phyloP scores from a whole-genome alignment of 2,888 invertebrate species.

The Drosophila meridiana region DNA sequence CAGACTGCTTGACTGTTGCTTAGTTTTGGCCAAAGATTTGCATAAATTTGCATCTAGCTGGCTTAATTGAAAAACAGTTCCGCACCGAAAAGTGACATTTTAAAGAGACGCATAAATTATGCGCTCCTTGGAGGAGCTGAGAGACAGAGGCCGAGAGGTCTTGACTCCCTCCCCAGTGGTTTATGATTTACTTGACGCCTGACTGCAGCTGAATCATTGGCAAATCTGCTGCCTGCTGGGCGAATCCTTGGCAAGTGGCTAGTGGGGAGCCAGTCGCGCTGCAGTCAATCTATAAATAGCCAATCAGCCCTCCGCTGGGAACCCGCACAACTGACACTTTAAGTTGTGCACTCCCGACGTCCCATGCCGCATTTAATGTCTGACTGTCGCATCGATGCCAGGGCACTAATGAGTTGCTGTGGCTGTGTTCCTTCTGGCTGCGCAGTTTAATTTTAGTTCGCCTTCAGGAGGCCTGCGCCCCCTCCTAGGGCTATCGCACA shows the following conservation, averaged over 20 bases:
- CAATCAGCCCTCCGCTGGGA: conserved; percentile 38
- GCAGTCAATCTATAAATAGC: conserved; percentile 45
- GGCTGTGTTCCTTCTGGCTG: background rate
- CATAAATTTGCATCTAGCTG: conserved; percentile 76
- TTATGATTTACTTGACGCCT: conserved; percentile 80
- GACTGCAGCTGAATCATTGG: conserved; percentile 81
- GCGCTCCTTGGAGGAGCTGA: conserved; percentile 29
- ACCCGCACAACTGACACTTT: conserved; percentile 41
- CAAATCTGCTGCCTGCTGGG: conserved; percentile 64
- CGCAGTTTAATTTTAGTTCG: conserved; percentile 9
- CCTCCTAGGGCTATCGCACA: conserved; percentile 4
- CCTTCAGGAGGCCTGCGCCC: conserved; percentile 6
- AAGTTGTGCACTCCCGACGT: conserved; percentile 11
- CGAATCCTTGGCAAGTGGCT: conserved; percentile 31
- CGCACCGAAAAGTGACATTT: conserved; percentile 69
- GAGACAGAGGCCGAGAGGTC: background rate
- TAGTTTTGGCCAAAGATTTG: conserved; percentile 77
- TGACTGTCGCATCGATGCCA: conserved; percentile 53
- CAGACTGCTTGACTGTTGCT: conserved; percentile 64
- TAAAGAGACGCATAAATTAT: conserved; percentile 78
- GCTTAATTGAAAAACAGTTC: conserved; percentile 74
- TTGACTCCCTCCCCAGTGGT: conserved; percentile 23
- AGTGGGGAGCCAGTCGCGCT: conserved; percentile 11
- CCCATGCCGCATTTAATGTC: conserved; percentile 37
- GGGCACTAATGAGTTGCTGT: conserved; percentile 72